These are phyloP conservation scores for Chiloscyllium plagiosum DNA, from an alignment of 2,113 vertebrate genomes.

Conservation along the genomic window DNA sequence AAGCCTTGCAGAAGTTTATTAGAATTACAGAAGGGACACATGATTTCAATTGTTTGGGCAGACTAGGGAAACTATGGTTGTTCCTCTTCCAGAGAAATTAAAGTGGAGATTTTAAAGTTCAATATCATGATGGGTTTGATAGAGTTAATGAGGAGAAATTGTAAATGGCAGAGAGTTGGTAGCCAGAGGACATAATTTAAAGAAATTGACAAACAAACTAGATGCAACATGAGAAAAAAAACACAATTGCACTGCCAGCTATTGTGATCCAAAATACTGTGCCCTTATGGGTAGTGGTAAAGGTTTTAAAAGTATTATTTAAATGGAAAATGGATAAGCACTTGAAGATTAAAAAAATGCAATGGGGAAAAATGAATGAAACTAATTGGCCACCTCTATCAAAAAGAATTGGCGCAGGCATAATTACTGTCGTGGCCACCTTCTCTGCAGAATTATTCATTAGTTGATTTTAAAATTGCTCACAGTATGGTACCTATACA, in stretches of 20 bases:
- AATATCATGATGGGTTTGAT: neutral
- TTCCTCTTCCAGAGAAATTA: too few species aligned
- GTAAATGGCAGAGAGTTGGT: too few species aligned
- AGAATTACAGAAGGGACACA: too few species aligned
- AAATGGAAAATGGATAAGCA: neutral
- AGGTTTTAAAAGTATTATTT: neutral
- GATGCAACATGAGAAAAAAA: neutral
- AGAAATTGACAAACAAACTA: too few species aligned
- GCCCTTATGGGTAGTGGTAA: neutral
- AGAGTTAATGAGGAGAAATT: too few species aligned
- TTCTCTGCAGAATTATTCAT: neutral
- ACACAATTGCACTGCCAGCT: neutral
- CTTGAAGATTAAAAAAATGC: neutral
- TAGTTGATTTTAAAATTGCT: neutral
- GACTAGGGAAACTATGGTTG: too few species aligned
- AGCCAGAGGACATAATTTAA: too few species aligned
- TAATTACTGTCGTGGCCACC: neutral
- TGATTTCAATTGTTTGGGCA: too few species aligned
- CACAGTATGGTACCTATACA: neutral
- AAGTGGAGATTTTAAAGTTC: neutral
- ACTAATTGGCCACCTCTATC: neutral
- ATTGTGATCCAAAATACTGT: neutral
- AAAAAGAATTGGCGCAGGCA: neutral
- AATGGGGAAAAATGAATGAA: too few species aligned
- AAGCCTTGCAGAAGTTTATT: too few species aligned